Percentiles rank a stretch among this genome's conserved stretches.
phyloP scores from a whole-genome alignment of 2,797 vertebrate genomes.

The Cuniculus paca region DNA sequence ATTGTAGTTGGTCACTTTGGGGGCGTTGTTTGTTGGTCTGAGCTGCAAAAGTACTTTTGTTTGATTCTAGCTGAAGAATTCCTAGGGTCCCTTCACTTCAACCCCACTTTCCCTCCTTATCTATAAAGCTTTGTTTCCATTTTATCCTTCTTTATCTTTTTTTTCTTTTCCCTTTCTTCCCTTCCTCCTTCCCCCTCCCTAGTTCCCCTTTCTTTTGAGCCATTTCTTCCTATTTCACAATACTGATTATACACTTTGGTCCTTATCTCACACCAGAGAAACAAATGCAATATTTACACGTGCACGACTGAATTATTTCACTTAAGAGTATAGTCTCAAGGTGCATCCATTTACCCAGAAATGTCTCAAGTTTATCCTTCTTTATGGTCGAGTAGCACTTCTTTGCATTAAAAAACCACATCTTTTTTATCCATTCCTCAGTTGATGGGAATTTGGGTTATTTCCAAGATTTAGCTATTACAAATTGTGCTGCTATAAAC shows the following conservation, averaged over 20 bases:
- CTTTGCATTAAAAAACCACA: neutral
- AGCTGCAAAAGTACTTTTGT: slow-evolving; percentile 50
- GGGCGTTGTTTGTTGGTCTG: neutral
- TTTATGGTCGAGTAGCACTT: neutral
- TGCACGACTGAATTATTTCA: neutral
- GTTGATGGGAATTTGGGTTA: neutral
- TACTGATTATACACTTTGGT: neutral
- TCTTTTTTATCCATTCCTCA: neutral
- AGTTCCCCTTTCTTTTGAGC: too few relatives aligned
- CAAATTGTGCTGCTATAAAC: neutral
- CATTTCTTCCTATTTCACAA: neutral
- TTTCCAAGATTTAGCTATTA: neutral
- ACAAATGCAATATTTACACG: neutral
- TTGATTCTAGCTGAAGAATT: slow-evolving; percentile 34
- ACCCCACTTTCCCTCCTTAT: neutral
- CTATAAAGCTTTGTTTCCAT: neutral
- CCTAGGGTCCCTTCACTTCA: neutral
- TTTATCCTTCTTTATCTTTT: neutral
- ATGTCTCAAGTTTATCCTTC: neutral
- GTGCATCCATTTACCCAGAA: neutral
- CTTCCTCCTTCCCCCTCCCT: neutral
- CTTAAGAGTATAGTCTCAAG: neutral
- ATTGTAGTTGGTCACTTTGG: neutral
- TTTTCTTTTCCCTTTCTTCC: too few relatives aligned
- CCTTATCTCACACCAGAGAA: neutral